Conservation (phyloP, 1,140 invertebrate genomes). For the Steinernema khuongi region DNA sequence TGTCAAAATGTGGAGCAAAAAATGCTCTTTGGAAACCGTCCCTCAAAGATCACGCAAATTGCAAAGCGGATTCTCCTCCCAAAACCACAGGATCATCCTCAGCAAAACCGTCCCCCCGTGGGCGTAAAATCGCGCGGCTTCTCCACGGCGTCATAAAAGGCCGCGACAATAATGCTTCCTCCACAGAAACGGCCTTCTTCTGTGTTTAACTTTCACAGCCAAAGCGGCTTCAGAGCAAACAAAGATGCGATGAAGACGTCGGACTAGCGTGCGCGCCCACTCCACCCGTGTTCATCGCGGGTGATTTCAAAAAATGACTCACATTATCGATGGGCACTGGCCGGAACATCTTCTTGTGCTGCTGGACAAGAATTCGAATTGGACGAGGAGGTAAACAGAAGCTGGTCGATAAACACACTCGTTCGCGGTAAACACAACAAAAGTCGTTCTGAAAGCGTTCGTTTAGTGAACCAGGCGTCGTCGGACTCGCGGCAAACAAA, state of each 20-base stretch:
- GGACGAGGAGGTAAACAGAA: not conserved
- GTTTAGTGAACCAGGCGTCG: not conserved
- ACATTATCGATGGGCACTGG: not conserved
- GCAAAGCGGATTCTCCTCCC: not conserved
- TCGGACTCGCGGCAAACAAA: not conserved
- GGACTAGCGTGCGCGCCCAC: not conserved
- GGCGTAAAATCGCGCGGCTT: not conserved
- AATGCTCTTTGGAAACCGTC: too few relatives aligned
- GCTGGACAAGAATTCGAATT: not conserved
- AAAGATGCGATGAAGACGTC: not conserved
- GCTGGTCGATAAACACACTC: not conserved
- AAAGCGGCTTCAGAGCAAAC: not conserved
- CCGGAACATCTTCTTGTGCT: not conserved
- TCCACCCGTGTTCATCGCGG: not conserved
- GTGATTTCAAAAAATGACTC: not conserved
- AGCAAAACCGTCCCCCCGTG: not conserved
- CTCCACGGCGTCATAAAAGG: constrained; percentile 2
- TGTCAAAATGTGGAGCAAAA: too few relatives aligned
- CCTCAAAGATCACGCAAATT: not conserved
- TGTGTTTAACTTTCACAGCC: constrained; percentile 4
- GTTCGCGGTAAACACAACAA: not conserved
- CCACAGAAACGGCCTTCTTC: constrained; percentile 2
- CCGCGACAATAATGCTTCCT: not conserved
- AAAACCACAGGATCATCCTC: not conserved
- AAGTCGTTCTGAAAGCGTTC: not conserved